These are phyloP conservation scores for Nansenia antarctica DNA, from an alignment of 2,113 vertebrate genomes.

Conservation along the genomic window DNA sequence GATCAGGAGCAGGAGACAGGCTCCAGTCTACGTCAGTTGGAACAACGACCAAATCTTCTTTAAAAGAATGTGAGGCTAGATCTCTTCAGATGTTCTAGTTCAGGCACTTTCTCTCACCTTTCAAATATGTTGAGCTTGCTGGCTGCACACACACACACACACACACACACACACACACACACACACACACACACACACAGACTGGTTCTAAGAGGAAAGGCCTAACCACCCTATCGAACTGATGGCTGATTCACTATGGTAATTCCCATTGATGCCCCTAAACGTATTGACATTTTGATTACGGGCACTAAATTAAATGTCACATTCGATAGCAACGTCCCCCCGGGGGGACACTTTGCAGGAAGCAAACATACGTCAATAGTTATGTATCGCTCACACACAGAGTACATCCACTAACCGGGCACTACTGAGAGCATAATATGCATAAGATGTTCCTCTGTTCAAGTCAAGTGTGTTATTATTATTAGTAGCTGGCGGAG, in stretches of 20 bases:
- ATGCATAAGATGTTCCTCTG: no score
- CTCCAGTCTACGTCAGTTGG: background rate
- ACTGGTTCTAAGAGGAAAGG: conserved; percentile 13
- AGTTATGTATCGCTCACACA: conserved; percentile 12
- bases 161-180: no score
- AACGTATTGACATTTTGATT: conserved; percentile 57
- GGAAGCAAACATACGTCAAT: conserved; percentile 33
- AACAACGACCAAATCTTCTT: background rate
- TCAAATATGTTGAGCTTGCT: background rate
- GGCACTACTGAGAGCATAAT: background rate
- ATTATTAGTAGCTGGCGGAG: conserved; percentile 1
- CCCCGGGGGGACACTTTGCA: conserved; percentile 8
- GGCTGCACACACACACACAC: no score
- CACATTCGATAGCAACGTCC: conserved; percentile 31
- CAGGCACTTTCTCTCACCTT: background rate
- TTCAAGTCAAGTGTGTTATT: no score
- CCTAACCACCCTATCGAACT: conserved; percentile 13
- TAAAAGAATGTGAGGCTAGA: background rate
- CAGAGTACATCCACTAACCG: no score
- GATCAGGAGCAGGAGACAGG: no score
- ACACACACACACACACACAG: no score
- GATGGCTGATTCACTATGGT: conserved; percentile 2
- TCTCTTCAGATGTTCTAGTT: no score
- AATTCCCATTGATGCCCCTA: conserved; percentile 15
- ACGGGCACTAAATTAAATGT: conserved; percentile 51